These are phyloP conservation scores for Rhynchonycteris naso DNA, from an alignment of 2,797 vertebrate species.

Conservation along the genomic window DNA sequence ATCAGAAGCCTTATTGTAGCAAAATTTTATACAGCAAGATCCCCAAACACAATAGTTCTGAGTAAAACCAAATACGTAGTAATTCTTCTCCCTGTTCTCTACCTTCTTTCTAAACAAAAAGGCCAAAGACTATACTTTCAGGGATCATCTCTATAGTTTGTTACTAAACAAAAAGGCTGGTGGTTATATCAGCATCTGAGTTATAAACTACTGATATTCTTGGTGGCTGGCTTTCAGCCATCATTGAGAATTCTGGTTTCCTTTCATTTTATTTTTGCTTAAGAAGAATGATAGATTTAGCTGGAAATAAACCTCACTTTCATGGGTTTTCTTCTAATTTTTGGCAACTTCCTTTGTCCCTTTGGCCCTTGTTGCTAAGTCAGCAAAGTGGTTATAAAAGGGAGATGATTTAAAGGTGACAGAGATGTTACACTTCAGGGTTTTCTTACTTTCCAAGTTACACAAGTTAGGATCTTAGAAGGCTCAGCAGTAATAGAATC, in stretches of 20 bases:
- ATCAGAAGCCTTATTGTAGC: background rate
- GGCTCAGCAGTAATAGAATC: background rate
- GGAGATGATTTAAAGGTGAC: slow-evolving; percentile 7
- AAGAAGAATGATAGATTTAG: slow-evolving; percentile 5
- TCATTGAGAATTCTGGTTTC: slow-evolving; percentile 33
- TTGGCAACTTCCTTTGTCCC: background rate
- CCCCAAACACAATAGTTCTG: background rate
- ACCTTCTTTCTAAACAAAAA: background rate
- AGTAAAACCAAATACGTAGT: background rate
- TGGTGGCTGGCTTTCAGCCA: background rate
- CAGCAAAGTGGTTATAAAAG: background rate
- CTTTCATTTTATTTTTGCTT: slow-evolving; percentile 44
- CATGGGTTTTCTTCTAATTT: background rate
- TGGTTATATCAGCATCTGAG: background rate
- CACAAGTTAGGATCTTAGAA: background rate
- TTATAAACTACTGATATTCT: background rate
- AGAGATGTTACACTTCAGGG: background rate
- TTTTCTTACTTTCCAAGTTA: slow-evolving; percentile 9
- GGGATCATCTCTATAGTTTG: too few species aligned
- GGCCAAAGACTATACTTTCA: too few species aligned
- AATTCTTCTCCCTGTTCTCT: background rate
- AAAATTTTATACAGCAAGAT: slow-evolving; percentile 41
- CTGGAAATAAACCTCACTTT: background rate
- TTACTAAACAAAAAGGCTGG: background rate
- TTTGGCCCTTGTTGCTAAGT: background rate